Base-by-base conservation (phyloP, 2,888 invertebrate genomes). In the Ichneumoninae sp. region DNA sequence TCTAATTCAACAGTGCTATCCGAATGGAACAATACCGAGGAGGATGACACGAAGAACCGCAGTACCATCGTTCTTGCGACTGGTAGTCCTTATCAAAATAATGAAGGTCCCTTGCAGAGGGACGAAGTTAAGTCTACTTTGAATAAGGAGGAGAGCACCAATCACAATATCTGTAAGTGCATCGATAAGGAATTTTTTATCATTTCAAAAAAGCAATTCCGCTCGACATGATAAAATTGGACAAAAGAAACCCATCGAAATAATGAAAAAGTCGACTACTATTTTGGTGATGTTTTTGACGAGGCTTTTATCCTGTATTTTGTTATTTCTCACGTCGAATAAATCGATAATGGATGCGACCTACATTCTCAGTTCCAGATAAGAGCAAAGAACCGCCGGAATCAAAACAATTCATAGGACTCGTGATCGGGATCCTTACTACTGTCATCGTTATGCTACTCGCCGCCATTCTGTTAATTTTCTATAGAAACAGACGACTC, bases 401-500 rank as follows among this genome's bases (percentile, higher is more conserved):
- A 89, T 94, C 95, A 86, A 95, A 94, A 91, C 94, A 95, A 86
- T 95, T 96, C 93, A 95, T 96, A 89, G 96, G 96, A 86, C 94
- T 96, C 88, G 95, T 96, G 90, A 96, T 96, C 90, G 96, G 96
- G 71, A 95, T 96, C 80, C 94, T 97, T 89, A 96, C 96, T 62
- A 96, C 96, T 74, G 96, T 97, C 89, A 96, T 97, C 90, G 94
- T 97, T 86, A 94, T 97, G 90, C 94, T 97, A 82, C 95, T 96
- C 86, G 96, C 95, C 66, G 96, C 96, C 85, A 96, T 97, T 92
- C 94, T 96, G 87, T 95, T 97, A 93, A 96, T 97, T 93, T 95
- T 96, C 89, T 95, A 96, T 87, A 94, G 96, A 87, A 96, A 96
- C 92, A 95, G 96, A 89, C 94, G 95, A 85, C 91, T 94, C 65